These are phyloP conservation scores for Trogon surrucura DNA, from an alignment of 2,113 vertebrate species.

Conservation along the genomic window DNA sequence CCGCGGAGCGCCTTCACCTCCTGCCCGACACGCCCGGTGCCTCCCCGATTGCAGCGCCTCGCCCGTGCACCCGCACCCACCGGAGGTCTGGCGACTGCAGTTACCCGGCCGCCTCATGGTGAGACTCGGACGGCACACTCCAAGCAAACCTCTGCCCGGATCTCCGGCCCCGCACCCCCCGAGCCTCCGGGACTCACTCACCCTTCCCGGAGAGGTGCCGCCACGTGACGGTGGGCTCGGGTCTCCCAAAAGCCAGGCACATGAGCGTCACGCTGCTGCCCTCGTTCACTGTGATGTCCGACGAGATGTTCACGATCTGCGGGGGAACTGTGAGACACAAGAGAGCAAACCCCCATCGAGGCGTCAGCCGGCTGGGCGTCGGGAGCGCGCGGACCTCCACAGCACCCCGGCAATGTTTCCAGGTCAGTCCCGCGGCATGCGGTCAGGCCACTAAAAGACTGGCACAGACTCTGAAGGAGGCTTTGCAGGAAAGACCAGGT, in stretches of 20 bases:
- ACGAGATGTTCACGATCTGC: constrained; percentile 93
- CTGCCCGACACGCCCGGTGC: background rate
- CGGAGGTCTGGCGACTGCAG: no score
- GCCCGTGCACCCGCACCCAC: no score
- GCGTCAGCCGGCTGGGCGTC: no score
- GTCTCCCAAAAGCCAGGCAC: constrained; percentile 93
- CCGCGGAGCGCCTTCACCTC: fast-evolving
- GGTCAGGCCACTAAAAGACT: no score
- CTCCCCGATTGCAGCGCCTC: no score
- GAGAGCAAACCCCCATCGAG: background rate
- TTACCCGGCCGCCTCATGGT: no score
- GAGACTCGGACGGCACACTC: no score
- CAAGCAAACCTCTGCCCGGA: fast-evolving
- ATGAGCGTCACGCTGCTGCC: constrained; percentile 92
- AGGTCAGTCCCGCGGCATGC: no score
- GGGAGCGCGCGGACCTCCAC: no score
- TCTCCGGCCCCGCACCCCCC: background rate
- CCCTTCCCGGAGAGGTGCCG: constrained; percentile 89
- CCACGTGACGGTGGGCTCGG: constrained; percentile 92
- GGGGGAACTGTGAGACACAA: constrained; percentile 84
- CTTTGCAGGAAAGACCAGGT: no score
- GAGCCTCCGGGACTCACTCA: constrained; percentile 26
- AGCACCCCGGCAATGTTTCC: no score
- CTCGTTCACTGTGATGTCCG: constrained; percentile 92
- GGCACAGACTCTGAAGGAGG: no score